Conservation (phyloP, 1,140 invertebrate species). For the Propsilocerus akamusi region DNA sequence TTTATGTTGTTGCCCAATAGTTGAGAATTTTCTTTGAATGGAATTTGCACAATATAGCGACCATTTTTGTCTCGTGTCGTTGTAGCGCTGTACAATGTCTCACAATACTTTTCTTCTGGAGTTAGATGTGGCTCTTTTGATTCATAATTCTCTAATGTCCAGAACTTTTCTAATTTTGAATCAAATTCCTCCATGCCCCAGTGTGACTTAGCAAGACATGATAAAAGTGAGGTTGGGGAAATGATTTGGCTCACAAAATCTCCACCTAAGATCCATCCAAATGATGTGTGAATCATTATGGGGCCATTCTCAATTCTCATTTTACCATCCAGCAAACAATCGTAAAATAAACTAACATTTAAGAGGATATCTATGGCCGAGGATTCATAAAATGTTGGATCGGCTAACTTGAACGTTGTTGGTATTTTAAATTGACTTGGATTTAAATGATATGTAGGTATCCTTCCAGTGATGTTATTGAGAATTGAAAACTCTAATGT, state of each 20-base stretch:
- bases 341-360: slow-evolving; percentile 9
- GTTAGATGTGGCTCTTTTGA: slow-evolving; percentile 4
- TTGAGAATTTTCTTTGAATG: background rate
- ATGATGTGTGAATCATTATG: slow-evolving; percentile 9
- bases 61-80: background rate
- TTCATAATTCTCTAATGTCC: slow-evolving; percentile 12
- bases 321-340: slow-evolving; percentile 8
- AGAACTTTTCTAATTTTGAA: slow-evolving; percentile 11
- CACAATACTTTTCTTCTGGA: slow-evolving; percentile 6
- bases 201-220: no score
- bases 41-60: slow-evolving; percentile 5
- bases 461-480: no score
- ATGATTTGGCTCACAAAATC: no score
- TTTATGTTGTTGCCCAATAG: no score
- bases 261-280: slow-evolving; percentile 10
- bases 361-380: background rate
- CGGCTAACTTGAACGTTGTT: no score
- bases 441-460: no score
- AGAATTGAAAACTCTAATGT: no score
- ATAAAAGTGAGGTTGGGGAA: no score
- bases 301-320: background rate
- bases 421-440: no score
- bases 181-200: slow-evolving; percentile 6
- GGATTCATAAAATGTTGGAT: background rate
- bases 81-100: background rate